Evolutionary conservation across 2,113 vertebrate genomes (phyloP), one percentile per base, ranked within the genome.

Genomic region (Irena cyanogastra): DNA sequence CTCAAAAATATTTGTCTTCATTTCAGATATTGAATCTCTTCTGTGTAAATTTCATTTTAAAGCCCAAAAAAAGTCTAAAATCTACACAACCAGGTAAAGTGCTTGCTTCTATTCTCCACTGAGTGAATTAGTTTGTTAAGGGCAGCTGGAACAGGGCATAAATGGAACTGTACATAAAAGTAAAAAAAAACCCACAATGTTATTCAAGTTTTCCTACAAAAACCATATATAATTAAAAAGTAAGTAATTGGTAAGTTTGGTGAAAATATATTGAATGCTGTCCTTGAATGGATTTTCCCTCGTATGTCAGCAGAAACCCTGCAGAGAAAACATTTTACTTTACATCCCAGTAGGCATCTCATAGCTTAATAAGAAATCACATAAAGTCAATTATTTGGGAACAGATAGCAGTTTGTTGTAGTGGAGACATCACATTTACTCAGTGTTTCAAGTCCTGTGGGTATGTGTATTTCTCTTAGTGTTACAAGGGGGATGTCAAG

Each of bases 301-400:
- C 47, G 22, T 13, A 88, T 4, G 37, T 83, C 87, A 96, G 87
- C 85, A 94, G 59, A 94, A 96, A 90, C 77, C 74, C 71, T 78
- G 79, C 84, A 88, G 71, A 79, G 33, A 70, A 93, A 91, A 93
- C 75, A 70, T 60, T 90, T 77, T 88, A 68, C 52, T 94, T 90
- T 86, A 78, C 47, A 80, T 95, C 53, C 52, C 60, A 77, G 79
- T n/a, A 66, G 84, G 42, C 54, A 83, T 59, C 63, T 88, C 75
- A 59, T 0, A 4, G 39, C 47, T 88, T 91, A 85, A 64, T 85
- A 93, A 54, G 42, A 94, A 87, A 83, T 76, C 54, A 77, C 45
- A 72, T 60, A 41, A 74, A 90, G 75, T 68, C 13, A 76, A 27
- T 47, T 94, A 30, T 80, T 70, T 45, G 61, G 54, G 63, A 93